Base-by-base conservation (phyloP, 2,113 vertebrate genomes). In the Ammospiza nelsoni region DNA sequence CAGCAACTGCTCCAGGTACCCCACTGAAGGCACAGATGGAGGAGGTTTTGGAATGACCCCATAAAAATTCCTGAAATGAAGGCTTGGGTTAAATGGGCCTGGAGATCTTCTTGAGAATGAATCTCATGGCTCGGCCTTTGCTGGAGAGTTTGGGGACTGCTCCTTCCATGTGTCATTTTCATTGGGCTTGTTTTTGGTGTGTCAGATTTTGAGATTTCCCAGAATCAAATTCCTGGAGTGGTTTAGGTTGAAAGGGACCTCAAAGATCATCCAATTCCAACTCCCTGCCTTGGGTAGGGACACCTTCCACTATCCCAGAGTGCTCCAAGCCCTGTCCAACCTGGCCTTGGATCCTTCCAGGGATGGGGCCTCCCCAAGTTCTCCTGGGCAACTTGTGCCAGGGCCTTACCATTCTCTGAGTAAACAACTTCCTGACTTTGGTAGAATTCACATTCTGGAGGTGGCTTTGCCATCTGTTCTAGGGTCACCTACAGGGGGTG, bases 181-280 rank as follows among this genome's bases (percentile, higher is more conserved):
- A 2, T 21, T 18, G 19, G 19, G 13, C n/a, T 81, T 0, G 11
- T 1, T 65, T 65, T 57, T 57, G 46, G 17, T 5, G 13, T 1
- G 3, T 41, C 62, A 76, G 23, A 17, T 16, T 33, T 28, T 12
- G 43, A 78, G 39, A 12, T 54, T 54, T 69, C 22, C 31, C 58
- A 48, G 21, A 49, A 16, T 37, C 31, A 43, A 5, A 71, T 22
- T 15, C 21, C 22, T 15, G 28, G 35, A 62, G 24, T 49, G 49
- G 22, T 63, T 84, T 71, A 15, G 35, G 2, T 62, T 35, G 21
- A 25, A 35, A 62, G 5, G 15, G 8, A 33, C 48, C 3, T 46
- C 8, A 41, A 23, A 35, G 44, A 16, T 29, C 39, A 15, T 37
- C 28, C 13, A 5, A 2, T 62, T 69, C 21, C 24, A 52, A 0